Conservation (phyloP, 2,113 vertebrate genomes). For the Amphiprion percula region DNA sequence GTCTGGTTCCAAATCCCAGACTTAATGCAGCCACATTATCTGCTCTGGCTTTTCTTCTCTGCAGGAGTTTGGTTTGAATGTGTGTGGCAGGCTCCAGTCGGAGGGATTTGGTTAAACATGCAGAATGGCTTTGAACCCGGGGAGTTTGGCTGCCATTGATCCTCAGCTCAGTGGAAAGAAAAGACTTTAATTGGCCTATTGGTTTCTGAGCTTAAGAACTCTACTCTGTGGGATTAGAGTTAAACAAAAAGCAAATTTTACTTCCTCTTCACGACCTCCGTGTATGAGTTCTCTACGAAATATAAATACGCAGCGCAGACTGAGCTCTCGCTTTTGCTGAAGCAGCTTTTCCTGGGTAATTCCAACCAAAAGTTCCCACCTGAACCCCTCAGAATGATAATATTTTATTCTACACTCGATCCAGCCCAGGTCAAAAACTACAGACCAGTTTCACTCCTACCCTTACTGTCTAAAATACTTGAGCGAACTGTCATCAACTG, state of each 20-base stretch:
- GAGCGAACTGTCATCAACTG: too few relatives aligned
- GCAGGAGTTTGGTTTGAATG: neutral
- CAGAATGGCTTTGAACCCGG: conserved; percentile 34
- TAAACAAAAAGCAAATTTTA: conserved; percentile 13
- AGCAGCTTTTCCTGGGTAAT: too few relatives aligned
- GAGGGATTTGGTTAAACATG: conserved; percentile 47
- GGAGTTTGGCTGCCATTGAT: conserved; percentile 52
- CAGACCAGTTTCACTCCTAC: too few relatives aligned
- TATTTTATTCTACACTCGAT: too few relatives aligned
- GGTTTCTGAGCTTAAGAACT: conserved; percentile 27
- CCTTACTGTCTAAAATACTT: too few relatives aligned
- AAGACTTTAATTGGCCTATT: conserved; percentile 40
- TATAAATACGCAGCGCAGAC: too few relatives aligned
- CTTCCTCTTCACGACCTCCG: neutral
- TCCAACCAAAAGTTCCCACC: too few relatives aligned
- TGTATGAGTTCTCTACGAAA: neutral
- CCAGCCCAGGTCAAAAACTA: too few relatives aligned
- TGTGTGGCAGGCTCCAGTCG: conserved; percentile 4
- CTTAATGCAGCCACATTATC: conserved; percentile 22
- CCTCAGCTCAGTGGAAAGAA: conserved; percentile 19
- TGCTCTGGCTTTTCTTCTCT: neutral
- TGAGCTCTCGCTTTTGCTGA: too few relatives aligned
- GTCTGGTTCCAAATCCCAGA: neutral
- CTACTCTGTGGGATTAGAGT: conserved; percentile 6
- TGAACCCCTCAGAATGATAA: too few relatives aligned